Base-by-base conservation (phyloP, 2,113 vertebrate genomes). In the Pedetes capensis region DNA sequence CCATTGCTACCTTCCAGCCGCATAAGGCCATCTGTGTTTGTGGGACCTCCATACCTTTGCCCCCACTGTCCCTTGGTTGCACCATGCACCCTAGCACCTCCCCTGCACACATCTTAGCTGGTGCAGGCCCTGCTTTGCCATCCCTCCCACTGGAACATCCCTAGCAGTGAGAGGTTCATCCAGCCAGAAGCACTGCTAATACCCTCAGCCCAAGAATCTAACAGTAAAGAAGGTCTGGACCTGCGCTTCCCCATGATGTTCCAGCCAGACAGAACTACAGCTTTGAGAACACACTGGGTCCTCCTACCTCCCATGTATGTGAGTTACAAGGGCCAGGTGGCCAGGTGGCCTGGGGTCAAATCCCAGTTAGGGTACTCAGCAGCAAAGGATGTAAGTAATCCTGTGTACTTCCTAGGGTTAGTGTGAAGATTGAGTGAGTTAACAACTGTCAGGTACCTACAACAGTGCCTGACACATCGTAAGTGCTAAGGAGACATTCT, bases 71-170 rank as follows among this genome's bases (percentile, higher is more conserved):
- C 44, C 63, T 49, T 3, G 12, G 57, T 27, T 6, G 1, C 18
- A 16, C 17, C 1, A 32, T 9, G 55, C 29, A 25, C 12, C 1
- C 0, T 8, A 22, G n/a, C 5, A 1, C 25, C 55, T 39, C 55
- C 63, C 42, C 10, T 34, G 2, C 5, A 27, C 42, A 9, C 11
- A 20, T 12, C 72, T 55, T 3, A 39, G 13, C 6, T 3, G 27
- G 10, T 8, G 39, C 18, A 39, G 72, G 10, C 47, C 63, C 42
- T 51, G 39, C n/a, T 17, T 69, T 8, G 11, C 27, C 18, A 2
- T 7, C 14, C 18, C n/a, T 59, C 68, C 6, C 3, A 1, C 69
- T 32, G 1, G 17, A 51, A 32, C 18, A 7, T 8, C 23, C 37
- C 66, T 59, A 27, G 59, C 25, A 37, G 29, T 5, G 1, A 25